Evolutionary conservation across 2,797 vertebrate genomes (phyloP).

Genomic region (Denticeps clupeoides): DNA sequence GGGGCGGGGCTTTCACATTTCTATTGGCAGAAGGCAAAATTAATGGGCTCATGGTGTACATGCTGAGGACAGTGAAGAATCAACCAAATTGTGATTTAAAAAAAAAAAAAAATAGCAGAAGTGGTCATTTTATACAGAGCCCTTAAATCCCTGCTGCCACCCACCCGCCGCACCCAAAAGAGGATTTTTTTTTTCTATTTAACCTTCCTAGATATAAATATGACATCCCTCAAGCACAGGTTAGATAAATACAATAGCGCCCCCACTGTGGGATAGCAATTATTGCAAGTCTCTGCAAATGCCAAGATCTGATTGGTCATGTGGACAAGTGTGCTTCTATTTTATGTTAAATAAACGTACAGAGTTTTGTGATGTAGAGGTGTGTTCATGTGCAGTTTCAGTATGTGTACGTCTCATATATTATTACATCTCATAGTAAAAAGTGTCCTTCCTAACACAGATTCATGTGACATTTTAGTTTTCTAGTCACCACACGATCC

Average conservation of each 20-base stretch:
- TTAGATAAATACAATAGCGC: slow-evolving; percentile 34
- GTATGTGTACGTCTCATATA: slow-evolving; percentile 9
- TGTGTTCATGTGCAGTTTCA: slow-evolving; percentile 14
- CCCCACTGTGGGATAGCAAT: slow-evolving; percentile 42
- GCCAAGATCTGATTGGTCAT: slow-evolving; percentile 9
- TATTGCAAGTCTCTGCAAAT: slow-evolving; percentile 43
- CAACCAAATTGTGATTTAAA: too few relatives aligned
- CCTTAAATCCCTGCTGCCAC: slow-evolving; percentile 2
- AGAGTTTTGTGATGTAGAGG: too few relatives aligned
- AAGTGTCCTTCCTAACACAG: slow-evolving; percentile 27
- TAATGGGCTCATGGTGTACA: too few relatives aligned
- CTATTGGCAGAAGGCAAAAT: too few relatives aligned
- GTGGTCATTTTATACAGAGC: neutral
- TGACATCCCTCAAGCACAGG: neutral
- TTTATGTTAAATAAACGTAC: too few relatives aligned
- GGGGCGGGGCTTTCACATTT: too few relatives aligned
- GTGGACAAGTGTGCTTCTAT: slow-evolving; percentile 25
- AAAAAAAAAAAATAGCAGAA: too few relatives aligned
- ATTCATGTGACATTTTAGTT: slow-evolving; percentile 35
- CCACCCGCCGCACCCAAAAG: too few relatives aligned
- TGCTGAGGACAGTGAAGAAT: too few relatives aligned
- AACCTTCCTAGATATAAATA: neutral
- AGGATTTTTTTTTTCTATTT: neutral
- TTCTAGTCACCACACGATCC: slow-evolving; percentile 12
- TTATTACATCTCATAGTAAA: slow-evolving; percentile 18